Base-by-base conservation (phyloP, 1,140 invertebrate genomes). In the Ceratosolen solmsi region DNA sequence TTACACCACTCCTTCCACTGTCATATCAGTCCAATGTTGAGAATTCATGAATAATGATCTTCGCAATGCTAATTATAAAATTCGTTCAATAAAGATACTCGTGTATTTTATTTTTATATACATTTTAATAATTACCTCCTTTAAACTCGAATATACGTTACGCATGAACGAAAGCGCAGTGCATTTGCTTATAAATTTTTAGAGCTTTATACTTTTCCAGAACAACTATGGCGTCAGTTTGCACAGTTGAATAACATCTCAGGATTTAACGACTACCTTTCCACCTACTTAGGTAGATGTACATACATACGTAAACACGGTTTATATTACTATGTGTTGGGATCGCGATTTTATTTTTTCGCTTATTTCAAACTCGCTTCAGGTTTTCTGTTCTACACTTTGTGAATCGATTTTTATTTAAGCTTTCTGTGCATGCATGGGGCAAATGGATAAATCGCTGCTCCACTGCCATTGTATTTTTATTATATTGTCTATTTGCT, bases 391-490 rank as follows among this genome's bases (percentile, higher is more conserved):
- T n/a, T n/a, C 25, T 7, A 20, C 27, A 56, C 51, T 17, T 33
- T 65, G 30, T 70, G 33, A 63, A 78, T 79, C 41, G 75, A 82
- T 76, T 46, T 76, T 60, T 72, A 71, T 68, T 72, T n/a, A n/a
- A n/a, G n/a, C n/a, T n/a, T n/a, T n/a, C n/a, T n/a, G n/a, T n/a
- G n/a, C n/a, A n/a, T n/a, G n/a, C n/a, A n/a, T n/a, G n/a, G 30
- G 76, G 51, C 46, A 25, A 54, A 49, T 46, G n/a, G 38, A 63
- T 63, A 49, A 76, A 76, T 76, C 49, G 38, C 20, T 68, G 22
- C 15, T 33, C 56, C 15, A 0, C 13, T 33, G 11, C 4, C 15
- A n/a, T 11, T 41, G 22, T 60, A 41, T 54, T 74, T 74, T 36
- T 60, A 75, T 15, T 60, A 27, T 46, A 60, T 58, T 60, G n/a